Conservation (phyloP, 2,797 vertebrate species). For the Aselliscus stoliczkanus region DNA sequence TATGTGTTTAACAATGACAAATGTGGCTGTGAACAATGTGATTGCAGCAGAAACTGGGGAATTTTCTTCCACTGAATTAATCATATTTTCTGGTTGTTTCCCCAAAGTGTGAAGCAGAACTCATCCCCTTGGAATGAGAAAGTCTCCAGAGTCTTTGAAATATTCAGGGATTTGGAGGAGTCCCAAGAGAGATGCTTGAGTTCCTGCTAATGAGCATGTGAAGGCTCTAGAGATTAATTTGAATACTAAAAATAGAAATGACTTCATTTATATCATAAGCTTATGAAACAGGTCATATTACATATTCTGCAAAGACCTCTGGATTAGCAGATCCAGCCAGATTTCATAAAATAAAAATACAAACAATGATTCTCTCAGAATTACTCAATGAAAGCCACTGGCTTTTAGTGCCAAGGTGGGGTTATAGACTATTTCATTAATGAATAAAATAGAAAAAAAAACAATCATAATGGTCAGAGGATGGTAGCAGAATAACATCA, state of each 20-base stretch:
- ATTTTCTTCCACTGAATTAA: neutral
- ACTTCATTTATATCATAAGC: constrained; percentile 52
- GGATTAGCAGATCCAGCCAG: constrained; percentile 33
- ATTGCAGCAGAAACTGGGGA: neutral
- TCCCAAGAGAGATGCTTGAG: constrained; percentile 40
- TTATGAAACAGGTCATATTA: constrained; percentile 45
- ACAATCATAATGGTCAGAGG: neutral
- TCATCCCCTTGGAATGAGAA: constrained; percentile 20
- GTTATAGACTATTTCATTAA: neutral
- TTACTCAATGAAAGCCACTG: constrained; percentile 20
- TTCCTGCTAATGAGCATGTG: constrained; percentile 6
- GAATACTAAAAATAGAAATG: constrained; percentile 54
- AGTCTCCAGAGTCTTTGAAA: constrained; percentile 39
- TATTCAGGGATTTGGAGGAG: constrained; percentile 21
- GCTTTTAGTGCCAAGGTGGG: neutral
- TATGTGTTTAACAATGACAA: neutral
- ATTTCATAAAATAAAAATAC: constrained; percentile 55
- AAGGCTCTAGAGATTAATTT: constrained; percentile 57
- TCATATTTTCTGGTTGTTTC: constrained; percentile 18
- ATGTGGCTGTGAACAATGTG: neutral
- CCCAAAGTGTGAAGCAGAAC: neutral
- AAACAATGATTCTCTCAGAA: constrained; percentile 36
- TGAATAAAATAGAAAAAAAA: constrained; percentile 38
- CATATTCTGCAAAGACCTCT: constrained; percentile 44
- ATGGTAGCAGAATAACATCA: neutral